These are phyloP conservation scores for Catamblyrhynchus diadema DNA, from an alignment of 2,797 vertebrate species.

Conservation along the genomic window DNA sequence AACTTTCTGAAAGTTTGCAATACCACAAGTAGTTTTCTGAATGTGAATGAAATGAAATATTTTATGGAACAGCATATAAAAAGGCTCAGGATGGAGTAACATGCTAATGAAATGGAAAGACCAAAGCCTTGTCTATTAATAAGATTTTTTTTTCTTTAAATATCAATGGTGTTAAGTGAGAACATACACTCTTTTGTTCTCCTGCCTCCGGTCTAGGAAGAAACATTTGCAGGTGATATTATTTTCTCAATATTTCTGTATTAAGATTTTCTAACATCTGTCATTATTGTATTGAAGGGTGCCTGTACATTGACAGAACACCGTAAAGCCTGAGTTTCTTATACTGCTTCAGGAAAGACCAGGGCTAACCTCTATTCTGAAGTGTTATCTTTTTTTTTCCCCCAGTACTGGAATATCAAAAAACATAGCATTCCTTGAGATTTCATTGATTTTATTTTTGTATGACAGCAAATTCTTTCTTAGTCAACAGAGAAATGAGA, in stretches of 20 bases:
- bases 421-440: background rate
- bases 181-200: background rate
- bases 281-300: background rate
- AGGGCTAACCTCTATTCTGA: background rate
- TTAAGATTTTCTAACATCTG: background rate
- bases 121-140: background rate
- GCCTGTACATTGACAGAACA: background rate
- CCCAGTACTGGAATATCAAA: background rate
- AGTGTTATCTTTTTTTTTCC: background rate
- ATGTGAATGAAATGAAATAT: background rate
- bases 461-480: background rate
- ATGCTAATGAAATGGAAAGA: background rate
- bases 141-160: background rate
- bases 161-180: background rate
- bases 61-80: background rate
- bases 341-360: background rate
- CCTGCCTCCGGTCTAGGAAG: background rate
- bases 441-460: background rate
- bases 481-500: background rate
- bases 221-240: background rate
- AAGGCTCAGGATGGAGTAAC: background rate
- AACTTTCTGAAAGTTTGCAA: background rate
- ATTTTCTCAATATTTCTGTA: background rate
- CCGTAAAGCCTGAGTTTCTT: background rate
- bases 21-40: background rate